Evolutionary conservation across 2,113 vertebrate species (phyloP).

Genomic region (Crotalus helleri): DNA sequence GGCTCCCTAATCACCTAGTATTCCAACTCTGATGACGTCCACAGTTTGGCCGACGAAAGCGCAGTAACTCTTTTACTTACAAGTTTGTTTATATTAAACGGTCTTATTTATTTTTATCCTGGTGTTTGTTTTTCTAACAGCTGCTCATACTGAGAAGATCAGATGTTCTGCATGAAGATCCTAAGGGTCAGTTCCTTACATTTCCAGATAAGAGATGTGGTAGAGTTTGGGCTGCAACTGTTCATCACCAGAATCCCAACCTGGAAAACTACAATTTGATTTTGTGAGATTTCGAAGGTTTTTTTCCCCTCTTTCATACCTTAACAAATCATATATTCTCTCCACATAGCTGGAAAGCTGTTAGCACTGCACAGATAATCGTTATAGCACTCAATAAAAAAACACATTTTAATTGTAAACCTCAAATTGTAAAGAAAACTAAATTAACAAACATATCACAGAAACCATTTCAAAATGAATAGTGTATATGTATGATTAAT

Average conservation of each 20-base stretch:
- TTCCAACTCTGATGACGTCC: too few species aligned
- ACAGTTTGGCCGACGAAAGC: too few species aligned
- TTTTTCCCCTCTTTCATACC: not conserved
- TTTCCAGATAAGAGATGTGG: not conserved
- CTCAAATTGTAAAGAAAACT: not conserved
- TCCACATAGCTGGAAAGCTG: not conserved
- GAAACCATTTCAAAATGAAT: not conserved
- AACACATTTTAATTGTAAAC: not conserved
- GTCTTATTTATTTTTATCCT: too few species aligned
- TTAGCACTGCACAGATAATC: not conserved
- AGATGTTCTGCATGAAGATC: not conserved
- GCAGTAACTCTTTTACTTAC: too few species aligned
- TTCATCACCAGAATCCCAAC: not conserved
- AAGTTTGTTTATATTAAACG: too few species aligned
- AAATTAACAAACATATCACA: not conserved
- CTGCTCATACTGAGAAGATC: not conserved
- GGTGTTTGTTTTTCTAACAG: not conserved
- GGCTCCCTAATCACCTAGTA: too few species aligned
- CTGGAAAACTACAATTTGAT: not conserved
- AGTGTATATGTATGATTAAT: not conserved
- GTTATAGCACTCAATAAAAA: not conserved
- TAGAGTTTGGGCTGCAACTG: not conserved
- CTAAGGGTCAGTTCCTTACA: not conserved
- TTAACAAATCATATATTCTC: not conserved
- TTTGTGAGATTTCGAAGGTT: not conserved